Conservation (phyloP, 2,888 invertebrate species). For the Drosophila histrio region DNA sequence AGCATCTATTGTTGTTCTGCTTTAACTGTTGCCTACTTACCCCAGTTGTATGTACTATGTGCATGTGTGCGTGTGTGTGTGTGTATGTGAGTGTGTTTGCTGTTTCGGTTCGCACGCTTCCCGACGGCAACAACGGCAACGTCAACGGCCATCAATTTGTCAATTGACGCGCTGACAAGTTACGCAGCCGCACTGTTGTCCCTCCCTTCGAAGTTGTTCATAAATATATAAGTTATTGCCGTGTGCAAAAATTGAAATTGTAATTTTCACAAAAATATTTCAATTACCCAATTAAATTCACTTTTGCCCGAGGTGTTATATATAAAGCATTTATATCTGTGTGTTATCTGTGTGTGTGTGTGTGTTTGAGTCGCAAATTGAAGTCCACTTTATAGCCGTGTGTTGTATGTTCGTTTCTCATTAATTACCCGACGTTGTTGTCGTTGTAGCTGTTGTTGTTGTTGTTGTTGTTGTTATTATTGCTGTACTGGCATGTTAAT, state of each 20-base stretch:
- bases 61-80: conserved; percentile 27
- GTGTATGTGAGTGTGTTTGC: conserved; percentile 2
- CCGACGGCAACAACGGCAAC: conserved; percentile 13
- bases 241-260: conserved; percentile 69
- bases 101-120: conserved; percentile 67
- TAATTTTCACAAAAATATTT: conserved; percentile 58
- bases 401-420: conserved; percentile 57
- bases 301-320: conserved; percentile 63
- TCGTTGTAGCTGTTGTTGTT: conserved; percentile 16
- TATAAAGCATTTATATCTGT: conserved; percentile 39
- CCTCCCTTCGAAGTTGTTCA: conserved; percentile 25
- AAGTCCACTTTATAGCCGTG: conserved; percentile 60
- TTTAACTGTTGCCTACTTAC: conserved; percentile 26
- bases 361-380: conserved; percentile 50
- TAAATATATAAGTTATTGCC: conserved; percentile 61
- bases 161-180: conserved; percentile 69
- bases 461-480: conserved; percentile 27
- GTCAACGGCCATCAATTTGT: conserved; percentile 64
- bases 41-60: conserved; percentile 2
- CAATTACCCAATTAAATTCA: conserved; percentile 76
- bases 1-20: conserved; percentile 28
- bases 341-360: conserved; percentile 12
- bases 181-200: conserved; percentile 76
- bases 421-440: conserved; percentile 55
- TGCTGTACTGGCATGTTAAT: conserved; percentile 59